Percentiles rank a stretch among this genome's conserved stretches.
These are phyloP conservation scores for Pseudomugil tenellus DNA, from an alignment of 2,797 vertebrate species.

Conservation along the genomic window DNA sequence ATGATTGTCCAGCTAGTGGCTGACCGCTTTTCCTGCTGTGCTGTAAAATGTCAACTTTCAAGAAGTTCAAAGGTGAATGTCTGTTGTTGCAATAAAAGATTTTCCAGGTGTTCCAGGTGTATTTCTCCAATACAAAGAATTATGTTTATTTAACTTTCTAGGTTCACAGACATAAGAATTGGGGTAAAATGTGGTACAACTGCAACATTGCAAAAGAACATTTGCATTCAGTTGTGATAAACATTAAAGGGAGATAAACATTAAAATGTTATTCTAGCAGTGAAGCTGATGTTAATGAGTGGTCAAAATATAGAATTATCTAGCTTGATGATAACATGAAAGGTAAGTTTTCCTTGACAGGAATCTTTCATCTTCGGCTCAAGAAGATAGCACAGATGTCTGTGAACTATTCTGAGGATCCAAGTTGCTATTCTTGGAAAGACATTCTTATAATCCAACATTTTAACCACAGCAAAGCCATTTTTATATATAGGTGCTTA, in stretches of 20 bases:
- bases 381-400: conserved; percentile 19
- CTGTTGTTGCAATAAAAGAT: conserved; percentile 35
- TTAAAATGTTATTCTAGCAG: conserved; percentile 6
- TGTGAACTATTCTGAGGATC: conserved; percentile 18
- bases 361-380: conserved; percentile 16
- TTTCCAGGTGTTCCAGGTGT: conserved; percentile 35
- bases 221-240: neutral
- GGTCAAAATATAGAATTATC: conserved; percentile 3
- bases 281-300: conserved; percentile 11
- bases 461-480: conserved; percentile 38
- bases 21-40: conserved; percentile 29
- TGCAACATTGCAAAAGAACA: neutral
- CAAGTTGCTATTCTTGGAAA: conserved; percentile 23
- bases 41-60: conserved; percentile 21
- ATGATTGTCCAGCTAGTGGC: neutral
- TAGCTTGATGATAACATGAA: conserved; percentile 15
- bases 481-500: conserved; percentile 60
- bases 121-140: conserved; percentile 1
- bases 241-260: neutral
- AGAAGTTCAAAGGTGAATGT: conserved; percentile 43
- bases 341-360: conserved; percentile 33
- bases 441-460: conserved; percentile 17
- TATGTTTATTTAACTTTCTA: neutral
- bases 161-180: neutral
- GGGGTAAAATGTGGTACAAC: neutral